phyloP scores from a whole-genome alignment of 2,113 vertebrate genomes.

The Seriola aureovittata region DNA sequence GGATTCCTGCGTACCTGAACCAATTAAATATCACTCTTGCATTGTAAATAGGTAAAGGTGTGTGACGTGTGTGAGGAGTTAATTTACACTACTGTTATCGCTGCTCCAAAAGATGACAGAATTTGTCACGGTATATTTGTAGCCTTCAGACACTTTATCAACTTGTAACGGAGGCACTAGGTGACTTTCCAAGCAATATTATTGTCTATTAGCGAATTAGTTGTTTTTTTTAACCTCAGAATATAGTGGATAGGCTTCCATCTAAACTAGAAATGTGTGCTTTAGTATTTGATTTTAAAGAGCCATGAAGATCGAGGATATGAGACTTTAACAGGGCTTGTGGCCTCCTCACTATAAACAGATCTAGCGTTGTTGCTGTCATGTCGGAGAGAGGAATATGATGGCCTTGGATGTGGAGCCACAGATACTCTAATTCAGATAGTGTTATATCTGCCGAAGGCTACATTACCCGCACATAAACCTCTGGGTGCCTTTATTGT shows the following conservation, averaged over 20 bases:
- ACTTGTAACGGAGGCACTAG: not conserved
- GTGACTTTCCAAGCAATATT: not conserved
- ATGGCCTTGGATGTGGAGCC: too few species aligned
- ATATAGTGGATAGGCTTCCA: too few species aligned
- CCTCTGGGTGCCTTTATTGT: not conserved
- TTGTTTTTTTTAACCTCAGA: too few species aligned
- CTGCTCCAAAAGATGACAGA: not conserved
- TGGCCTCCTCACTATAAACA: too few species aligned
- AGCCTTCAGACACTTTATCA: not conserved
- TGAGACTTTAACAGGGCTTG: too few species aligned
- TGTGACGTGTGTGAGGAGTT: not conserved
- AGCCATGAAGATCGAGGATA: not conserved
- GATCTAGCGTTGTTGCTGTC: too few species aligned
- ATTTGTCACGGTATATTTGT: not conserved
- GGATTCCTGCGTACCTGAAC: slow-evolving; percentile 46
- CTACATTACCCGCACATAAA: not conserved
- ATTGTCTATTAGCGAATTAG: not conserved
- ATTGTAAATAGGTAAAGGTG: not conserved
- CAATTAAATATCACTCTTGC: not conserved
- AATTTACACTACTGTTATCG: not conserved
- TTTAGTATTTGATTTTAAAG: not conserved
- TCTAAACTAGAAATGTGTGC: not conserved
- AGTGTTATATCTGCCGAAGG: too few species aligned
- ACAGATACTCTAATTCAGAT: too few species aligned
- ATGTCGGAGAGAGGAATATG: too few species aligned